A percentile compares a stretch with the other conserved stretches of the same genome.
Conservation (phyloP, 1,140 invertebrate genomes). For the Oryctes rhinoceros region DNA sequence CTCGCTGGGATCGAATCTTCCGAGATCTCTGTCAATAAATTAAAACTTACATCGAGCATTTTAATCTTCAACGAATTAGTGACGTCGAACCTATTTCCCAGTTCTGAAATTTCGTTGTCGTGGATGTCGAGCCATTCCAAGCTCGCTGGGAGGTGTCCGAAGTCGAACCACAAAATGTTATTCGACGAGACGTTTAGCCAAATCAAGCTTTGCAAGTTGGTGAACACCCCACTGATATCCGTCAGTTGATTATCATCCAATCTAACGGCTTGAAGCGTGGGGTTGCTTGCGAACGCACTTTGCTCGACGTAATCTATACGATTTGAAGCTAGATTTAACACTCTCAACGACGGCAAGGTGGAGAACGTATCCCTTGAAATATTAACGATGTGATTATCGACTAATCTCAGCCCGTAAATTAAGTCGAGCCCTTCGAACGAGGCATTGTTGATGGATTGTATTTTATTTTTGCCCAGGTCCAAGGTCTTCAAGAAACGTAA, state of each 20-base stretch:
- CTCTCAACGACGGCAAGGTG: conserved; percentile 70
- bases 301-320: conserved; percentile 71
- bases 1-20: conserved; percentile 75
- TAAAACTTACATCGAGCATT: conserved; percentile 79
- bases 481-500: conserved; percentile 76
- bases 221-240: conserved; percentile 73
- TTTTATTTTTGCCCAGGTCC: conserved; percentile 81
- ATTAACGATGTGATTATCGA: conserved; percentile 74
- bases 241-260: conserved; percentile 74
- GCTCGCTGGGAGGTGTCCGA: conserved; percentile 71
- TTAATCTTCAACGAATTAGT: conserved; percentile 72
- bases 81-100: conserved; percentile 73
- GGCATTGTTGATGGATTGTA: conserved; percentile 67
- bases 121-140: conserved; percentile 77
- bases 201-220: conserved; percentile 69
- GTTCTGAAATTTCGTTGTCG: conserved; percentile 71
- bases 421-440: conserved; percentile 71
- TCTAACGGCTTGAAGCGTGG: conserved; percentile 70
- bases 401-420: conserved; percentile 71
- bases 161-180: conserved; percentile 73
- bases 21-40: conserved; percentile 73
- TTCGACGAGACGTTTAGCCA: conserved; percentile 79
- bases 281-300: conserved; percentile 72
- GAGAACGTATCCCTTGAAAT: conserved; percentile 73
- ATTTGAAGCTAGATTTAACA: conserved; percentile 76